These are phyloP conservation scores for Jaculus jaculus DNA, from an alignment of 2,113 vertebrate genomes.

Conservation along the genomic window DNA sequence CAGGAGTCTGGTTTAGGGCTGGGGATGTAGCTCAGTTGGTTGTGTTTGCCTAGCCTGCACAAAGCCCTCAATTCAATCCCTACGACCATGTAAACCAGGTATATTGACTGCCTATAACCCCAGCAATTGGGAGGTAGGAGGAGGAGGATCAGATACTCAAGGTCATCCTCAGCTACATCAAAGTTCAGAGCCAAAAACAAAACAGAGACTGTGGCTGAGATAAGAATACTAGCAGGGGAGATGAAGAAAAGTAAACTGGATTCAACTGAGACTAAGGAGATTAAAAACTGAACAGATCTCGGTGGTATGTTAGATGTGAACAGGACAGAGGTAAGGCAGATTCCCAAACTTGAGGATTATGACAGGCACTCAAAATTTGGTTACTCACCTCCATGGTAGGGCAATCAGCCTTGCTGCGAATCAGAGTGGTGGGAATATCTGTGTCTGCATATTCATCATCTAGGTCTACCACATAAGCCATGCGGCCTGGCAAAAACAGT, in stretches of 20 bases:
- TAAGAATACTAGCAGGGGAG: neutral
- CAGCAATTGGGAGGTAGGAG: no score
- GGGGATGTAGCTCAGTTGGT: no score
- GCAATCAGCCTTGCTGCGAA: slow-evolving; percentile 98
- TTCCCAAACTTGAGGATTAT: neutral
- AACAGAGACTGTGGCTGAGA: neutral
- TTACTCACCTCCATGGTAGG: slow-evolving; percentile 97
- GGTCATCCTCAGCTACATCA: no score
- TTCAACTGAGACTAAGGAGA: neutral
- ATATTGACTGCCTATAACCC: no score
- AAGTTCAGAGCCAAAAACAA: no score
- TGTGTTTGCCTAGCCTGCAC: no score
- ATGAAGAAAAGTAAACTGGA: neutral
- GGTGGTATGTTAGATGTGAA: neutral
- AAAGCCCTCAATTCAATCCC: no score
- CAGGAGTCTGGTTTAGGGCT: neutral
- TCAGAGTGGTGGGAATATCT: slow-evolving; percentile 97
- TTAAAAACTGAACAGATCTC: neutral
- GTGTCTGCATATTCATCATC: slow-evolving; percentile 98
- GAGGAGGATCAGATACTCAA: no score
- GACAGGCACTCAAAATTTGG: neutral
- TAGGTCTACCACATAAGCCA: slow-evolving; percentile 98
- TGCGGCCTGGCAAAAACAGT: slow-evolving; percentile 95
- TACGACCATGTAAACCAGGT: no score
- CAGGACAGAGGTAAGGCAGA: neutral